Evolutionary conservation across 2,113 vertebrate species (phyloP).

Genomic region (Cyphomyrus discorhynchus): DNA sequence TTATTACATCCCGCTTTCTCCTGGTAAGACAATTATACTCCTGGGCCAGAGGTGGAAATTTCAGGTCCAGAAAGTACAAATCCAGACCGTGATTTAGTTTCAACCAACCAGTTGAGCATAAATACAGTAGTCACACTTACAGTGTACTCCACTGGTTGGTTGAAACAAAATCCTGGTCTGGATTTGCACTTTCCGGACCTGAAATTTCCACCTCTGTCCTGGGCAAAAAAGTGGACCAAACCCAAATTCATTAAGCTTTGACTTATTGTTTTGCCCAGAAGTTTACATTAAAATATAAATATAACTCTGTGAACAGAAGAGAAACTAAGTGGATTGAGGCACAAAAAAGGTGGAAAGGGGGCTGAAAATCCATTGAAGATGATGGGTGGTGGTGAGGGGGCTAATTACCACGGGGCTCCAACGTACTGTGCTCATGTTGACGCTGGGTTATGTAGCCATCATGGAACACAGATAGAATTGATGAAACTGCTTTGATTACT

Average conservation of each 20-base stretch:
- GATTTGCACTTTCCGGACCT: too few species aligned
- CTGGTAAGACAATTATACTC: background rate
- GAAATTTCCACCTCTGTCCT: too few species aligned
- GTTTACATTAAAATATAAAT: background rate
- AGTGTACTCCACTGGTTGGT: too few species aligned
- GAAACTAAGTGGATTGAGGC: background rate
- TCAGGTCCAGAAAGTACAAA: too few species aligned
- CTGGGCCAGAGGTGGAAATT: too few species aligned
- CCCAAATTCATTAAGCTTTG: background rate
- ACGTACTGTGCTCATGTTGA: background rate
- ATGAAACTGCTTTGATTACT: background rate
- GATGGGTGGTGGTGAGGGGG: background rate
- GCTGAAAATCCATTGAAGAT: background rate
- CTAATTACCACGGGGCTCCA: background rate
- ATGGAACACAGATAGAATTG: background rate
- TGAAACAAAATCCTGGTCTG: too few species aligned
- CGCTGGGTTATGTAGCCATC: background rate
- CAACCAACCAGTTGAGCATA: too few species aligned
- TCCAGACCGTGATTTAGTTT: too few species aligned
- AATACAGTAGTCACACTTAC: too few species aligned
- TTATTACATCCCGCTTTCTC: background rate
- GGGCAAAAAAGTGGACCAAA: background rate
- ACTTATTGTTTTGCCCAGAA: background rate
- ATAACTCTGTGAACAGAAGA: background rate
- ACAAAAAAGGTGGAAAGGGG: background rate